These are phyloP conservation scores for Probosciger aterrimus DNA, from an alignment of 2,113 vertebrate species.

Conservation along the genomic window DNA sequence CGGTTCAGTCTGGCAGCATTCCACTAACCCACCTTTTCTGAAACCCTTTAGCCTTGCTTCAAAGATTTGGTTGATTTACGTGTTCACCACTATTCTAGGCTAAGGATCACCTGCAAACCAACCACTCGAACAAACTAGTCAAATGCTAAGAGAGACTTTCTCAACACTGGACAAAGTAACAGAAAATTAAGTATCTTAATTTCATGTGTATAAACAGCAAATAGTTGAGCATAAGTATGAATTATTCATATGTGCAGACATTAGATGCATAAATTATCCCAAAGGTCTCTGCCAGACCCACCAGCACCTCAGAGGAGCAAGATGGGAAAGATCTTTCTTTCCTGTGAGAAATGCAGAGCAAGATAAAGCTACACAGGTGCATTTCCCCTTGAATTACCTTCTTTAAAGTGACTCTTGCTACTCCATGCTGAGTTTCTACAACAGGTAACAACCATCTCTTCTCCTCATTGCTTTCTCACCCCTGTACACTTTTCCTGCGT, in stretches of 20 bases:
- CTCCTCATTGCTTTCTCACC: background rate
- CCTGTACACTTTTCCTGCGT: background rate
- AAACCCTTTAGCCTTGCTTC: background rate
- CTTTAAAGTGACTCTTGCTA: background rate
- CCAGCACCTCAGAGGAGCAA: background rate
- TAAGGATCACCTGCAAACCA: background rate
- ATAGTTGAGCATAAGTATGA: background rate
- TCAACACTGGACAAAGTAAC: background rate
- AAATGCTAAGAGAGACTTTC: background rate
- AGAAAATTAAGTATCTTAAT: background rate
- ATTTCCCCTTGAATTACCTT: background rate
- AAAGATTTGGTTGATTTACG: background rate
- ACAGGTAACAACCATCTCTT: background rate
- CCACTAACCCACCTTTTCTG: background rate
- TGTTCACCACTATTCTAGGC: background rate
- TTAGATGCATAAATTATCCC: background rate
- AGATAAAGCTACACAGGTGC: background rate
- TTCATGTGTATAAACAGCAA: background rate
- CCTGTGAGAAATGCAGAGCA: background rate
- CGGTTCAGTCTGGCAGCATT: background rate
- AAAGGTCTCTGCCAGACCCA: background rate
- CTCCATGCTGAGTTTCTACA: background rate
- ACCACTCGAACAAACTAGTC: background rate
- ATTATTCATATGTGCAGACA: background rate
- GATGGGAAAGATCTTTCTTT: background rate